These are phyloP conservation scores for Acronicta leporina DNA, from an alignment of 2,888 invertebrate genomes.

Conservation along the genomic window DNA sequence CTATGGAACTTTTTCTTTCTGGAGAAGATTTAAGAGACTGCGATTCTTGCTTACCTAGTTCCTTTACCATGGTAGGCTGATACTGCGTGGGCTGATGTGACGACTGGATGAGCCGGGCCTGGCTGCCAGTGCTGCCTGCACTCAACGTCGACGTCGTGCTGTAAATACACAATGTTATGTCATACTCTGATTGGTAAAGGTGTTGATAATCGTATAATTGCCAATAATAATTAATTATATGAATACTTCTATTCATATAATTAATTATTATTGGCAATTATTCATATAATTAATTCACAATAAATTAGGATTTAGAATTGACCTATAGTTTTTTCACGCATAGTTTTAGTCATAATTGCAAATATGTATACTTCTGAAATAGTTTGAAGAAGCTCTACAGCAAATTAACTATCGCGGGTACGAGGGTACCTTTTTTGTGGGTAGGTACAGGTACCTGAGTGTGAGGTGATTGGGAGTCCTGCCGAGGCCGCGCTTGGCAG, in stretches of 20 bases:
- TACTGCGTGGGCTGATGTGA: conserved; percentile 98
- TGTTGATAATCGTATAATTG: neutral
- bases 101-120: conserved; percentile 97
- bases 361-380: too few species aligned
- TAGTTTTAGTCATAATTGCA: too few species aligned
- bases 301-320: too few species aligned
- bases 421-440: too few species aligned
- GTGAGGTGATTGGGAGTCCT: conserved; percentile 98
- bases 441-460: conserved; percentile 88
- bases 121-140: conserved; percentile 97
- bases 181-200: neutral
- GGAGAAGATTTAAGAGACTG: conserved; percentile 87
- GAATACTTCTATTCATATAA: too few species aligned
- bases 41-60: conserved; percentile 94
- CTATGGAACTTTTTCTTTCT: conserved; percentile 73
- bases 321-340: too few species aligned
- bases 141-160: conserved; percentile 98
- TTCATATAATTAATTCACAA: too few species aligned
- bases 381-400: too few species aligned
- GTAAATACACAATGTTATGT: conserved; percentile 62
- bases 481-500: conserved; percentile 92
- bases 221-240: too few species aligned
- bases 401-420: too few species aligned
- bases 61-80: conserved; percentile 96
- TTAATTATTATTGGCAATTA: too few species aligned